These are phyloP conservation scores for Limenitis arthemis DNA, from an alignment of 2,888 invertebrate species.

Conservation along the genomic window DNA sequence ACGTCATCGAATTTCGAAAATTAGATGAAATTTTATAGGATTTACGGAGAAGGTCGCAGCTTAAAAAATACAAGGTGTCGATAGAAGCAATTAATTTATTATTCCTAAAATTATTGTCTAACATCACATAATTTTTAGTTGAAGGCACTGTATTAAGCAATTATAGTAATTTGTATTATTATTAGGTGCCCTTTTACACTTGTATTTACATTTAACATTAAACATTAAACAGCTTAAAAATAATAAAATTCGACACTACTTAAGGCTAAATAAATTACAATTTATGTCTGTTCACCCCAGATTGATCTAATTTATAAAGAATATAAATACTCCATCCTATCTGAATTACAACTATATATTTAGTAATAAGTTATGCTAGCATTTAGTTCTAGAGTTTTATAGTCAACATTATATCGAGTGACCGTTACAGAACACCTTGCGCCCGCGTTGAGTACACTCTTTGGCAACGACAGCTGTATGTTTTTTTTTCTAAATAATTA, in stretches of 20 bases:
- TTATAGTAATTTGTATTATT: slow-evolving; percentile 38
- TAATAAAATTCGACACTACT: slow-evolving; percentile 4
- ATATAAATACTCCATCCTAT: slow-evolving; percentile 1
- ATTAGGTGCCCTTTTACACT: slow-evolving; percentile 40
- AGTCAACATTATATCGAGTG: slow-evolving; percentile 26
- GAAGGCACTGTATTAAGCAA: slow-evolving; percentile 50
- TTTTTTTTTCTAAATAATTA: slow-evolving; percentile 33
- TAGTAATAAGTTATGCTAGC: slow-evolving; percentile 8
- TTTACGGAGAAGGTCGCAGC: slow-evolving; percentile 5
- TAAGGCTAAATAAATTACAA: background rate
- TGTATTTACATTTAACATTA: slow-evolving; percentile 22
- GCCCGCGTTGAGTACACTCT: slow-evolving; percentile 48
- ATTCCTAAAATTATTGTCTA: slow-evolving; percentile 36
- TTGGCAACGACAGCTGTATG: slow-evolving; percentile 68
- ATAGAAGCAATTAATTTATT: slow-evolving; percentile 35
- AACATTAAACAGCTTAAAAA: background rate
- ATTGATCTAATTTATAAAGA: slow-evolving; percentile 6
- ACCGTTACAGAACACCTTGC: slow-evolving; percentile 68
- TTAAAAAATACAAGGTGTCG: slow-evolving; percentile 21
- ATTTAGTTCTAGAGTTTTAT: slow-evolving; percentile 11
- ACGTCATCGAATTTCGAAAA: slow-evolving; percentile 30
- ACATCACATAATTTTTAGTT: slow-evolving; percentile 52
- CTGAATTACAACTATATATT: background rate
- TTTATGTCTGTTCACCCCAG: background rate
- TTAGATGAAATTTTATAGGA: slow-evolving; percentile 13